Base-by-base conservation (phyloP, 1,140 invertebrate species). In the Drosophila takahashii region DNA sequence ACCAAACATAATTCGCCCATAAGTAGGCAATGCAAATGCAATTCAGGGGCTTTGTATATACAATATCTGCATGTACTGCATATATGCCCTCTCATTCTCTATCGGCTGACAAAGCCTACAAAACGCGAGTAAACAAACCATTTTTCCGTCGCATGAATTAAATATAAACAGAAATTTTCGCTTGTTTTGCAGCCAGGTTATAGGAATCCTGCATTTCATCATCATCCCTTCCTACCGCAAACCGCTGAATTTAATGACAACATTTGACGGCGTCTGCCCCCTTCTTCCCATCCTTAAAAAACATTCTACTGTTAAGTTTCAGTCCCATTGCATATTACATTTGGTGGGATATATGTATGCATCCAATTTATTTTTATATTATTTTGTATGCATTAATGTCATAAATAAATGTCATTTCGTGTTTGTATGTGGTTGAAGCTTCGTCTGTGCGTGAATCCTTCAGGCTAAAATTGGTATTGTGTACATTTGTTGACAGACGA, bases 111-210 rank as follows among this genome's bases (percentile, higher is more conserved):
- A 26, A 48, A 27, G 26, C 27, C 34, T 16, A 27, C 18, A n/a
- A 37, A 60, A 52, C 34, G 48, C 58, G 57, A 73, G 53, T 53
- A 57, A 75, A 65, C 60, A 76, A 66, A 50, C 32, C 44, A 48
- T 67, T 76, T 67, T 76, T 66, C 61, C 61, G 26, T 26, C 26
- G 34, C 71, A 56, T 75, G 65, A 76, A 86, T 89, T 77, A 87
- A 87, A 87, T 89, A 89, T 89, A 67, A 81, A 87, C 78, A 76
- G 79, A 61, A 87, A 79, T 86, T 86, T 71, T 44, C 66, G 64
- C 79, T 70, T 71, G 64, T 56, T 66, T 81, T 61, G 18, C 62
- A 32, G 44, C 61, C 70, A 83, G 79, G 79, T 83, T 83, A 83
- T 64, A 58, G 37, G 13, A 10, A 9, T 37, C 22, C 26, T 9